Evolutionary conservation across 2,113 vertebrate genomes (phyloP).

Genomic region (Nestor notabilis): DNA sequence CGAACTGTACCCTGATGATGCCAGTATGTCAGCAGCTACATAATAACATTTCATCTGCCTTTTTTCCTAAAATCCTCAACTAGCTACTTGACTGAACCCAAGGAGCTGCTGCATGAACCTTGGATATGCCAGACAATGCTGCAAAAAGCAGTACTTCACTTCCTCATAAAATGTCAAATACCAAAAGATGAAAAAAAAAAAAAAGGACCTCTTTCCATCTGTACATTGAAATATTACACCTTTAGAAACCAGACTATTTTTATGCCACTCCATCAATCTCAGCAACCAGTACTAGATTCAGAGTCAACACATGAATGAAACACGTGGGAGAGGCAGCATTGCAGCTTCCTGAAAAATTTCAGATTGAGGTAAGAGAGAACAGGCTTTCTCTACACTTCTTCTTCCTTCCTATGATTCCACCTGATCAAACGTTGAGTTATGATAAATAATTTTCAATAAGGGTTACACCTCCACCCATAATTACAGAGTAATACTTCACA

Average conservation of each 20-base stretch:
- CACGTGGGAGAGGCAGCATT: background rate
- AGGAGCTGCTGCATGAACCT: background rate
- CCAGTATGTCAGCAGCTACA: background rate
- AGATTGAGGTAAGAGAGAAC: background rate
- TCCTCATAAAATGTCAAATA: background rate
- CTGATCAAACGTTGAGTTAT: background rate
- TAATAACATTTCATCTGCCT: background rate
- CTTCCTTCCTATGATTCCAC: background rate
- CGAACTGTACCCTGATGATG: background rate
- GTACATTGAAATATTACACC: background rate
- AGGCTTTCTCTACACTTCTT: background rate
- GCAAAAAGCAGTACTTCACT: background rate
- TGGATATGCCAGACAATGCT: background rate
- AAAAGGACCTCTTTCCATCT: background rate
- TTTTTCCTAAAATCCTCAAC: background rate
- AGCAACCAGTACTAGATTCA: background rate
- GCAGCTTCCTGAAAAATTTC: background rate
- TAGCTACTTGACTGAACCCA: background rate
- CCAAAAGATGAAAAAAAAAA: background rate
- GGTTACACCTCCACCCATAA: background rate
- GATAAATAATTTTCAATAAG: background rate
- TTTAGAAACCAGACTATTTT: background rate
- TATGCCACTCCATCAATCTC: background rate
- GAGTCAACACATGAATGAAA: background rate
- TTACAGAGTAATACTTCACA: background rate